These are phyloP conservation scores for Physeter macrocephalus DNA, from an alignment of 2,113 vertebrate species.

Conservation along the genomic window DNA sequence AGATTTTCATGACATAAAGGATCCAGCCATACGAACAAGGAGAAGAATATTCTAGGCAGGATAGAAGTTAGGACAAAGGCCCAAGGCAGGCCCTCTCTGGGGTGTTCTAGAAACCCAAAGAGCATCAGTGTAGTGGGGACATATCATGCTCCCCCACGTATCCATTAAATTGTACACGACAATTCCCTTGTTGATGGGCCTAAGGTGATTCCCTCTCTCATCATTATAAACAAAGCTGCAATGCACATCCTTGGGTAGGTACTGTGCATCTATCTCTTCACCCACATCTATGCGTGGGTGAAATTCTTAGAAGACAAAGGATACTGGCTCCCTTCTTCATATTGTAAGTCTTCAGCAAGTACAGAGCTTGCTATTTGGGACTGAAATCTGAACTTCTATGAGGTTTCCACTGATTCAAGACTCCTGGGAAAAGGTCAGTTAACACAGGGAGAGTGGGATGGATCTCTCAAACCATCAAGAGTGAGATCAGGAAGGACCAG, in stretches of 20 bases:
- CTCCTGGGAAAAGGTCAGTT: not conserved
- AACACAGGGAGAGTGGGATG: not conserved
- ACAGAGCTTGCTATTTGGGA: not conserved
- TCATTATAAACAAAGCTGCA: not conserved
- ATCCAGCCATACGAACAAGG: not conserved
- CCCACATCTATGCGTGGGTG: too few relatives aligned
- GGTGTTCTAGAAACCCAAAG: not conserved
- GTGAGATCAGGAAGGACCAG: fast-evolving
- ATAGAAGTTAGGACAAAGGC: not conserved
- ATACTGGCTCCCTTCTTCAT: not conserved
- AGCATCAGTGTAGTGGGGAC: not conserved
- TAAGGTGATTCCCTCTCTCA: not conserved
- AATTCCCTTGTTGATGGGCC: too few relatives aligned
- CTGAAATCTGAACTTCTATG: not conserved
- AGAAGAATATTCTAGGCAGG: not conserved
- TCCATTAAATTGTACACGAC: not conserved
- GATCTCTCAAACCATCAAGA: not conserved
- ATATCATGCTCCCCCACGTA: not conserved
- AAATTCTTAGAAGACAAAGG: not conserved
- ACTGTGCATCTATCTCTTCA: not conserved
- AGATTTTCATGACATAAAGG: not conserved
- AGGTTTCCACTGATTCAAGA: not conserved
- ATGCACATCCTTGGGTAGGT: not conserved
- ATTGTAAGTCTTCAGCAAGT: not conserved
- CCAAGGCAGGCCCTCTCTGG: not conserved